Evolutionary conservation across 1,140 invertebrate species (phyloP).

Genomic region (Chymomyza costata): DNA sequence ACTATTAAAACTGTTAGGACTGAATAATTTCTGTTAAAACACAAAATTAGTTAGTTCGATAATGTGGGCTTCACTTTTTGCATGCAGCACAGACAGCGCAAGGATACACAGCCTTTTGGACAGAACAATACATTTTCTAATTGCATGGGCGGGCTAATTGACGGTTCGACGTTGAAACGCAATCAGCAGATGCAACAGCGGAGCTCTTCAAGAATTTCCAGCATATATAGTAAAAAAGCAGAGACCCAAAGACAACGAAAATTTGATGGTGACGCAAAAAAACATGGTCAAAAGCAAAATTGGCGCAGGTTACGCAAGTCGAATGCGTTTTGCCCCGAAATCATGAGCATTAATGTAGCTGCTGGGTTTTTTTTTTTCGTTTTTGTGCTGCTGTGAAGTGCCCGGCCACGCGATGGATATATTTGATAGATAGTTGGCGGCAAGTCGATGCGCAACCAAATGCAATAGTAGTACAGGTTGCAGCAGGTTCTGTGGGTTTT

Average conservation of each 20-base stretch:
- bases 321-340: conserved; percentile 58
- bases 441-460: conserved; percentile 9
- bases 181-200: conserved; percentile 67
- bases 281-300: conserved; percentile 20
- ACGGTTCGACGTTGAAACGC: conserved; percentile 40
- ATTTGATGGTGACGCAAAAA: conserved; percentile 9
- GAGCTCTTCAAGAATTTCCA: conserved; percentile 17
- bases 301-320: conserved; percentile 64
- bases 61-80: not conserved
- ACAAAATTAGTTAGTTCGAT: conserved; percentile 18
- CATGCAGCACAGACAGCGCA: no score
- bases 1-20: conserved; percentile 17
- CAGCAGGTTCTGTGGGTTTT: conserved; percentile 34
- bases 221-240: not conserved
- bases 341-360: conserved; percentile 49
- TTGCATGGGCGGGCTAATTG: conserved; percentile 72
- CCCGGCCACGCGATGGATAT: conserved; percentile 35
- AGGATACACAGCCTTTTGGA: not conserved
- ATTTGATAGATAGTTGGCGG: conserved; percentile 55
- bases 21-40: not conserved
- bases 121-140: conserved; percentile 47
- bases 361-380: no score
- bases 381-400: conserved; percentile 13
- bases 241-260: not conserved
- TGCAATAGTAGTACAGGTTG: conserved; percentile 24